Conservation (phyloP, 2,797 vertebrate species). For the Poecilia wingei region DNA sequence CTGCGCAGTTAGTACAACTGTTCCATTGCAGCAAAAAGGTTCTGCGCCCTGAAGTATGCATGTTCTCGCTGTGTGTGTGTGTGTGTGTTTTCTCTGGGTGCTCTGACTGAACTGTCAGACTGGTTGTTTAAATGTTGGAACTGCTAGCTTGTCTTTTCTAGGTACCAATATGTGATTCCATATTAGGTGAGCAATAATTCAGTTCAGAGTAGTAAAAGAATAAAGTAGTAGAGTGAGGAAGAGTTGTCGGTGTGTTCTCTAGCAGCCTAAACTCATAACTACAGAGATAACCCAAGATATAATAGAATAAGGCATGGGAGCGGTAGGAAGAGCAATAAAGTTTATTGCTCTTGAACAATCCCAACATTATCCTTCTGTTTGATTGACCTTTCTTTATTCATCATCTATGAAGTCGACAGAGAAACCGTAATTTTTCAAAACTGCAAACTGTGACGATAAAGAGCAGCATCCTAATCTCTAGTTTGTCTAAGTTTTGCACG, state of each 20-base stretch:
- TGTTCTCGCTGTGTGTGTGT: neutral
- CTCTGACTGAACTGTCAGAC: neutral
- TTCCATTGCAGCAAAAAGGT: neutral
- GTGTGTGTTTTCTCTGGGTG: no score
- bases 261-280: neutral
- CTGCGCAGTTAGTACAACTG: neutral
- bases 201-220: neutral
- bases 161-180: neutral
- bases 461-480: neutral
- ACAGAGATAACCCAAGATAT: neutral
- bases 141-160: neutral
- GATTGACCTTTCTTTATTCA: neutral
- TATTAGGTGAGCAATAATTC: neutral
- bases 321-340: neutral
- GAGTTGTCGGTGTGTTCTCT: no score
- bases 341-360: neutral
- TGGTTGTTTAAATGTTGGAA: neutral
- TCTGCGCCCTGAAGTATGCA: neutral
- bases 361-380: neutral
- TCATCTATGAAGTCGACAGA: neutral
- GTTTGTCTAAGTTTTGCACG: neutral
- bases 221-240: no score
- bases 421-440: neutral
- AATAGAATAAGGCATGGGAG: neutral
- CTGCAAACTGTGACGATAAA: neutral